A percentile compares a stretch with the other conserved stretches of the same genome.
phyloP scores from a whole-genome alignment of 2,113 vertebrate genomes.

The Oreotrochilus melanogaster region DNA sequence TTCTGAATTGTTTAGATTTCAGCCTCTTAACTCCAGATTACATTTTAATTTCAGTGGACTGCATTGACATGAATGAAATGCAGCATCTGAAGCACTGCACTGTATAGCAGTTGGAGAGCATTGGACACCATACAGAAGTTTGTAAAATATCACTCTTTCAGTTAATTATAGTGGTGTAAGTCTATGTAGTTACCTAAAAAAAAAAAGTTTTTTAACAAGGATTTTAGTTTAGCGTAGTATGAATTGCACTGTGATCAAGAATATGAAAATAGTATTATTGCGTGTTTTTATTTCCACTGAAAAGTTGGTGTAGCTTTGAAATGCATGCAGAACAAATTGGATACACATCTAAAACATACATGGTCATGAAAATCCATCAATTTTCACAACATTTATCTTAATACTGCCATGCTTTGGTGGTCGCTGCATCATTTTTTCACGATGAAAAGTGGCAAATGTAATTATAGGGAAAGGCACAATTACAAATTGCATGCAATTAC shows the following conservation, averaged over 20 bases:
- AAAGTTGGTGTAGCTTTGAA: neutral
- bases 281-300: neutral
- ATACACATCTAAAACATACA: neutral
- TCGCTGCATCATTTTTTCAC: slow-evolving; percentile 9
- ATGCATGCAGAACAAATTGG: neutral
- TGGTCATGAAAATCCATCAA: neutral
- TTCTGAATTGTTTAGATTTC: neutral
- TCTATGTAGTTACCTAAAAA: neutral
- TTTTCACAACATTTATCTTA: neutral
- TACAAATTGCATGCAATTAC: slow-evolving; percentile 70
- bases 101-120: neutral
- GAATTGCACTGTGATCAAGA: neutral
- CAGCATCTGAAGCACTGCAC: neutral
- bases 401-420: neutral
- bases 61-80: neutral
- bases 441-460: slow-evolving; percentile 26
- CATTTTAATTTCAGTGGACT: neutral
- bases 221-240: neutral
- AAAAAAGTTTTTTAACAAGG: neutral
- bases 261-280: neutral
- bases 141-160: neutral
- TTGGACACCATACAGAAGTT: neutral
- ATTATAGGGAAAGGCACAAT: slow-evolving; percentile 65
- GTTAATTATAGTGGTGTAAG: neutral
- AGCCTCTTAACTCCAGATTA: neutral